phyloP scores from a whole-genome alignment of 2,113 vertebrate species.

The Amphilophus citrinellus region DNA sequence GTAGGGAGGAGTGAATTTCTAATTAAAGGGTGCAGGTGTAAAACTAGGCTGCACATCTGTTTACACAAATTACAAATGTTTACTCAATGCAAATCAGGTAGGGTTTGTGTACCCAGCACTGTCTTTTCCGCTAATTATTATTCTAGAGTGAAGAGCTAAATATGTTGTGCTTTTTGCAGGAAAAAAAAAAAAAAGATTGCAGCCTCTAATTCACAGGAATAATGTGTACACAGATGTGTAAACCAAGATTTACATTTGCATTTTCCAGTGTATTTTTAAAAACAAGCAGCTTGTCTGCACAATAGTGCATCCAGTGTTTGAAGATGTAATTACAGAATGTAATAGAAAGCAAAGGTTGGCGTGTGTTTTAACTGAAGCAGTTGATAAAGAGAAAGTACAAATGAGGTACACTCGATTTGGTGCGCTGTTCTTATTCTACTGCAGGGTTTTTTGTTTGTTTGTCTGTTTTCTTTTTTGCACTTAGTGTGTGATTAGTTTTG shows the following conservation, averaged over 20 bases:
- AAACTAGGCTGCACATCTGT: constrained; percentile 67
- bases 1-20: constrained; percentile 53
- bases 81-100: constrained; percentile 55
- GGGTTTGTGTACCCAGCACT: constrained; percentile 31
- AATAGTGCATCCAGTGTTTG: not conserved
- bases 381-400: constrained; percentile 3
- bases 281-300: not conserved
- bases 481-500: not conserved
- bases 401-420: not conserved
- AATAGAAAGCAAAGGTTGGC: not conserved
- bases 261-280: not conserved
- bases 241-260: constrained; percentile 9
- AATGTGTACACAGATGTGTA: constrained; percentile 12
- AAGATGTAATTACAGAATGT: constrained; percentile 11
- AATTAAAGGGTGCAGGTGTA: constrained; percentile 72
- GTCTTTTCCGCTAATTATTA: constrained; percentile 51
- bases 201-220: not conserved
- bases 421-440: not conserved
- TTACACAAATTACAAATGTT: constrained; percentile 73
- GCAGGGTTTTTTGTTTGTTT: not conserved
- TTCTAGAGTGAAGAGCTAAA: constrained; percentile 27
- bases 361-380: not conserved
- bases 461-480: not conserved
- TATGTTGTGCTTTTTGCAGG: constrained; percentile 15
- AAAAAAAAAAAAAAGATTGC: not conserved